Evolutionary conservation across 2,113 vertebrate species (phyloP).

Genomic region (Oncorhynchus keta): DNA sequence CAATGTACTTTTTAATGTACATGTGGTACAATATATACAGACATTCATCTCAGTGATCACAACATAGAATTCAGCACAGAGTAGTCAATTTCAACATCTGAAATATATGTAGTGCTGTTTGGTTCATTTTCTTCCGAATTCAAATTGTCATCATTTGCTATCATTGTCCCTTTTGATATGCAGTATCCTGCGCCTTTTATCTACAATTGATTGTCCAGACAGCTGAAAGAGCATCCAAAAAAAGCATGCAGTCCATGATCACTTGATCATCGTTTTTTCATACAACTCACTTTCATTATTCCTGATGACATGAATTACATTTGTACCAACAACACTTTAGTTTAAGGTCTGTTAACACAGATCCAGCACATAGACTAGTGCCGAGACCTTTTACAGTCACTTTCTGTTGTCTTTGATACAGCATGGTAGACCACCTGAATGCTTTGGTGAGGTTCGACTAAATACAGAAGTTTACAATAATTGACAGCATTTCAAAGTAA

Average conservation of each 20-base stretch:
- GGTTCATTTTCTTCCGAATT: constrained; percentile 31
- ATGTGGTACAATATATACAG: constrained; percentile 47
- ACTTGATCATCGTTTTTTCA: not conserved
- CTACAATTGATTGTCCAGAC: constrained; percentile 36
- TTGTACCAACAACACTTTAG: not conserved
- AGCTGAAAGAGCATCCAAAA: constrained; percentile 16
- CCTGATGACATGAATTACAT: constrained; percentile 37
- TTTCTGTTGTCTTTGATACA: constrained; percentile 18
- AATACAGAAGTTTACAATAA: not conserved
- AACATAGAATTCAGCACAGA: constrained; percentile 42
- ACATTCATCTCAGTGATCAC: constrained; percentile 27
- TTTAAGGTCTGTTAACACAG: not conserved
- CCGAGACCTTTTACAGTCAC: not conserved
- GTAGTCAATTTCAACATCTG: constrained; percentile 27
- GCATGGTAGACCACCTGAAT: constrained; percentile 22
- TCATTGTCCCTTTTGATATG: constrained; percentile 57
- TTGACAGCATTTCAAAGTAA: not conserved
- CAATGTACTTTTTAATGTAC: constrained; percentile 59
- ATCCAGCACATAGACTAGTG: not conserved
- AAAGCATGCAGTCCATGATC: constrained; percentile 30
- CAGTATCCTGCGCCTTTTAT: constrained; percentile 51
- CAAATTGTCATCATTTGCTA: constrained; percentile 27
- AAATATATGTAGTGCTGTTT: constrained; percentile 38
- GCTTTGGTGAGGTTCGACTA: constrained; percentile 23
- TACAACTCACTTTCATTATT: constrained; percentile 27